phyloP scores from a whole-genome alignment of 2,888 invertebrate species.

The Candidula unifasciata region DNA sequence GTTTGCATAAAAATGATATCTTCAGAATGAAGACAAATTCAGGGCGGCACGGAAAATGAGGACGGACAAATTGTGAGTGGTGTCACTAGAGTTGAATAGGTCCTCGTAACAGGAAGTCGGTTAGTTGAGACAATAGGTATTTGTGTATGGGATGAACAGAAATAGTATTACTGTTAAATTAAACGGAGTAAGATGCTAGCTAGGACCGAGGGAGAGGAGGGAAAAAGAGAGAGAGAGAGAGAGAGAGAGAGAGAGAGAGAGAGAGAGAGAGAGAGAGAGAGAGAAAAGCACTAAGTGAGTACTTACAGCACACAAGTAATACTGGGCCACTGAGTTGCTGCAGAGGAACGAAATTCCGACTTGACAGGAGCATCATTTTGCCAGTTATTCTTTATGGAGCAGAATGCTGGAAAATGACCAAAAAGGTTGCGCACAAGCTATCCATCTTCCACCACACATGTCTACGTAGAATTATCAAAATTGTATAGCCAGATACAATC shows the following conservation, averaged over 20 bases:
- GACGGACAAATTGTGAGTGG: slow-evolving; percentile 11
- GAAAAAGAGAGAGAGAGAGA: neutral
- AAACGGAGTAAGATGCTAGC: no score
- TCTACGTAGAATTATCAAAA: no score
- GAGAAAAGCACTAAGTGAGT: no score
- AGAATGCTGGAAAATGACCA: no score
- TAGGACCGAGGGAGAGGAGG: neutral
- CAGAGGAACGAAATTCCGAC: no score
- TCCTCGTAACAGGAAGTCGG: neutral
- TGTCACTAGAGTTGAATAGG: slow-evolving; percentile 7
- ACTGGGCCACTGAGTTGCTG: no score
- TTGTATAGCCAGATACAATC: no score
- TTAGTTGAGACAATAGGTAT: neutral
- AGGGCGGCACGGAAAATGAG: slow-evolving; percentile 24
- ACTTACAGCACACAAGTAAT: no score
- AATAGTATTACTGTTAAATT: neutral
- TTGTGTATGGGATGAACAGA: neutral
- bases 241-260: neutral
- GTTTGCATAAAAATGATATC: slow-evolving; percentile 43
- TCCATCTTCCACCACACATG: no score
- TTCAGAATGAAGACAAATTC: slow-evolving; percentile 33
- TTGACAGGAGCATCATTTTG: no score
- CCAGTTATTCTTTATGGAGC: no score
- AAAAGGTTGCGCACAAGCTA: no score
- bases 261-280: neutral